phyloP scores from a whole-genome alignment of 2,888 invertebrate species.

The Copidosoma aretas region DNA sequence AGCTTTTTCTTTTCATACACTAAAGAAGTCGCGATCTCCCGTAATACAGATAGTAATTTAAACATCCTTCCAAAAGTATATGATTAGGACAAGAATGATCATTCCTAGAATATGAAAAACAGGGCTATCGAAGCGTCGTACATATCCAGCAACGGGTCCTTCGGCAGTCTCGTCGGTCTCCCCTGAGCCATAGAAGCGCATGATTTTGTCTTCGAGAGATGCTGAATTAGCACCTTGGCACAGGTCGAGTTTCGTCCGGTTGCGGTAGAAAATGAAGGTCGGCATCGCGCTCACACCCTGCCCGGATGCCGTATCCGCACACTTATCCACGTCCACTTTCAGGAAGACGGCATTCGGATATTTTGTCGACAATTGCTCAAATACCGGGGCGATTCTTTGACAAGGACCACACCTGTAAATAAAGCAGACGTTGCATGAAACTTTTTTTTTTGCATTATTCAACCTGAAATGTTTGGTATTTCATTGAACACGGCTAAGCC shows the following conservation, averaged over 20 bases:
- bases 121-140: constrained; percentile 64
- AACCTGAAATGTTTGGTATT: too few relatives aligned
- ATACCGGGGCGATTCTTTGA: constrained; percentile 90
- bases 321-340: constrained; percentile 95
- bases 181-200: constrained; percentile 78
- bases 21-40: constrained; percentile 12
- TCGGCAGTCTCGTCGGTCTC: constrained; percentile 69
- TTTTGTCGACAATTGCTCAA: constrained; percentile 85
- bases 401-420: constrained; percentile 93
- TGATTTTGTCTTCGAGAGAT: constrained; percentile 85
- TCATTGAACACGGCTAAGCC: too few relatives aligned
- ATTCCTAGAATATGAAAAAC: constrained; percentile 57
- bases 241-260: constrained; percentile 83
- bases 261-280: constrained; percentile 94
- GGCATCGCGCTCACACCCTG: constrained; percentile 97
- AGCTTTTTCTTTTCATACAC: neutral
- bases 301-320: constrained; percentile 83
- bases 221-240: constrained; percentile 87
- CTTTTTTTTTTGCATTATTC: too few relatives aligned
- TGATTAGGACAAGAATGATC: constrained; percentile 50
- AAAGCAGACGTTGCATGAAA: neutral
- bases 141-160: constrained; percentile 79
- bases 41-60: constrained; percentile 4
- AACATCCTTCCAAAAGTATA: constrained; percentile 54
- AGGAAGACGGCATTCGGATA: constrained; percentile 89